Conservation (phyloP, 2,888 invertebrate genomes). For the Dermolepida albohirtum region DNA sequence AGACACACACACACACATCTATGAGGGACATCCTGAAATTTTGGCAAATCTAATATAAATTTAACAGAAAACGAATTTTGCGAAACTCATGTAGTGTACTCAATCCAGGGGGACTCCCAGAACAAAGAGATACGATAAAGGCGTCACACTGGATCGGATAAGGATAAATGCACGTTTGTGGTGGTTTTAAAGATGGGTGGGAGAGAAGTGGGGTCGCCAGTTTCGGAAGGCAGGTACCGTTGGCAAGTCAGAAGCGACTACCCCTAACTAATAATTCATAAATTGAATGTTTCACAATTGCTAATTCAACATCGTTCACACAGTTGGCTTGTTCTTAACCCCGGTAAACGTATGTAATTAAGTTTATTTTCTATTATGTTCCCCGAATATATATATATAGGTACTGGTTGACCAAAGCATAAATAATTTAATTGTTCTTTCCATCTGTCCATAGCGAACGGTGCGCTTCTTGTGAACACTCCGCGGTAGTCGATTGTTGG, state of each 20-base stretch:
- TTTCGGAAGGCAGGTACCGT: too few species aligned
- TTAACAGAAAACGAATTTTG: constrained; percentile 54
- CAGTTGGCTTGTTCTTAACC: constrained; percentile 63
- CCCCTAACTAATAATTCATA: constrained; percentile 62
- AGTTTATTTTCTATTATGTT: constrained; percentile 67
- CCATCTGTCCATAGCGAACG: constrained; percentile 53
- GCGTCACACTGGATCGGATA: constrained; percentile 9
- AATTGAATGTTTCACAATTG: constrained; percentile 66
- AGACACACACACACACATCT: not conserved
- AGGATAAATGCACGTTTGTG: constrained; percentile 11
- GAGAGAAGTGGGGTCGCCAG: too few species aligned
- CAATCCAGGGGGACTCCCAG: not conserved
- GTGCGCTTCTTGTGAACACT: constrained; percentile 43
- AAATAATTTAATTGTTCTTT: constrained; percentile 63
- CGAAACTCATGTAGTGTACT: constrained; percentile 20
- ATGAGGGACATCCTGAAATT: constrained; percentile 24
- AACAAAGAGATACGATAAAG: constrained; percentile 12
- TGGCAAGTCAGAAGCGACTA: constrained; percentile 6
- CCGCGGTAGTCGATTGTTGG: constrained; percentile 45
- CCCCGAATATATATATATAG: constrained; percentile 58
- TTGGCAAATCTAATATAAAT: constrained; percentile 62
- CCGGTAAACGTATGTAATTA: constrained; percentile 63
- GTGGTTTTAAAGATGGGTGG: not conserved
- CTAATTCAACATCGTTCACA: constrained; percentile 64
- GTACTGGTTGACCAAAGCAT: constrained; percentile 60